Evolutionary conservation across 1,140 invertebrate species (phyloP).

Genomic region (Fopius arisanus): DNA sequence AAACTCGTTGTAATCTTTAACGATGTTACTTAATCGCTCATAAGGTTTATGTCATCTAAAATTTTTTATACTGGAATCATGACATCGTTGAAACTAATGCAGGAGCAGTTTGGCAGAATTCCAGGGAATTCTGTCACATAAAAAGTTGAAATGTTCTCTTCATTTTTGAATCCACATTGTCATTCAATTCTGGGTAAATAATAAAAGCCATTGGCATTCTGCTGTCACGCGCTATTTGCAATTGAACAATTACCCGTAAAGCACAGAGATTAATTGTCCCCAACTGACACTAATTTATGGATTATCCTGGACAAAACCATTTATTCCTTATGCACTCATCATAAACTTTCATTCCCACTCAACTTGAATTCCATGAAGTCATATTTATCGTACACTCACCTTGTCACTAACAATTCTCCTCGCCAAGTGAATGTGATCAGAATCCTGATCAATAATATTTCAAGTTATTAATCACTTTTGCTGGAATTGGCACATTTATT

Average conservation of each 20-base stretch:
- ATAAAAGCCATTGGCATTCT: too few species aligned
- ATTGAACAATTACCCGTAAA: background rate
- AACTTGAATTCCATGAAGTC: too few species aligned
- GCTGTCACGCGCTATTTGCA: background rate
- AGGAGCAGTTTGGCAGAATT: too few species aligned
- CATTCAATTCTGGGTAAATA: too few species aligned
- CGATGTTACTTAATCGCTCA: background rate
- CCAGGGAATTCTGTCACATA: background rate
- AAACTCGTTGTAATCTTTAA: background rate
- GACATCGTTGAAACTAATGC: too few species aligned
- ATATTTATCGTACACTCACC: constrained; percentile 15
- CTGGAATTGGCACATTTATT: background rate
- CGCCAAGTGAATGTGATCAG: background rate
- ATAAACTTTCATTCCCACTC: too few species aligned
- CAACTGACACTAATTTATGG: background rate
- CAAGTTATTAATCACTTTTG: background rate
- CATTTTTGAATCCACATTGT: too few species aligned
- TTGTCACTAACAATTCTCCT: background rate
- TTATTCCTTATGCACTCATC: background rate
- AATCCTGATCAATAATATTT: background rate
- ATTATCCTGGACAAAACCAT: background rate
- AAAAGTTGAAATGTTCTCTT: background rate
- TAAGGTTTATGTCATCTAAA: too few species aligned
- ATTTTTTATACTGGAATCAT: too few species aligned
- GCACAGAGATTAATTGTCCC: background rate